Evolutionary conservation across 2,113 vertebrate genomes (phyloP), one percentile per base, ranked within the genome.

Genomic region (Sander lucioperca): DNA sequence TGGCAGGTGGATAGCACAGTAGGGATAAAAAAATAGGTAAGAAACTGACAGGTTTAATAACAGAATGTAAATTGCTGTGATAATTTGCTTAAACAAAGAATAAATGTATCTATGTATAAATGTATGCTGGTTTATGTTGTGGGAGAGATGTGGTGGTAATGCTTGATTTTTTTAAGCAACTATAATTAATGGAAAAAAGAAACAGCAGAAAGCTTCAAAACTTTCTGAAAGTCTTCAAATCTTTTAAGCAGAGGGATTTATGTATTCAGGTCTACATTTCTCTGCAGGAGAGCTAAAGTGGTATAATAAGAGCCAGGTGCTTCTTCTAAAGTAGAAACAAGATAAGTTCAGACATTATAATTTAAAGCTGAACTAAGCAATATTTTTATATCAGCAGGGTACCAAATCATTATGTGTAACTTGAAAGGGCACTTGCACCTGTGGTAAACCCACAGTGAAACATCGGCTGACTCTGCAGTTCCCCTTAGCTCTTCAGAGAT

Each of bases 251-350:
- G 9, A 68, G 21, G 23, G 53, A 58, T 71, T 82, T 75, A 82
- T 84, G 58, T 43, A 70, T 75, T 79, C 21, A 82, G 65, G 54
- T 53, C 51, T 57, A 25, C 11, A 2, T 65, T 15, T 21, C 0
- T 65, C 33, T 72, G 11, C 47, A 33, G 25, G n/a, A 19, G 48
- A 30, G 7, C 5, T 23, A 47, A 15, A 64, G 36, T 61, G 53
- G 45, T 56, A 23, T 59, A 39, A 56, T 8, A 4, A 6, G 21
- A 64, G 36, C 36, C 21, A 64, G 12, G 21, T 64, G 19, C 61
- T 64, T 50, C 7, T 54, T 21, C 8, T 54, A 13, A 47, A 54
- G n/a, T 1, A 45, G 27, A 69, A 53, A 30, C 10, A 68, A 53
- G 16, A 43, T 53, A 21, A 2, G 36, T 36, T 51, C 33, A 23